These are phyloP conservation scores for Mirza zaza DNA, from an alignment of 2,113 vertebrate genomes.

Conservation along the genomic window DNA sequence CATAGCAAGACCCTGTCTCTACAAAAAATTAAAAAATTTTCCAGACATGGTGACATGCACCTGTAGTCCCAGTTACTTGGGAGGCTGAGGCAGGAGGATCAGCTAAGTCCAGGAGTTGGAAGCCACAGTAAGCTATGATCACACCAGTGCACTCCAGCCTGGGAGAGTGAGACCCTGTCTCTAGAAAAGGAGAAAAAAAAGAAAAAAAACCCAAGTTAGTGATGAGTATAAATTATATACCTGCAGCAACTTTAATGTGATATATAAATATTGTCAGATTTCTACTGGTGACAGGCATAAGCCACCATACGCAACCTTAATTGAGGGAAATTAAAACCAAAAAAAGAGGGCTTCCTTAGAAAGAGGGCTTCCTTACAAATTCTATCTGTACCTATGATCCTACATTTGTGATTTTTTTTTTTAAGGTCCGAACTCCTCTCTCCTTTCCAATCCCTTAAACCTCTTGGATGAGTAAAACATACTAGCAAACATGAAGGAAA, in stretches of 20 bases:
- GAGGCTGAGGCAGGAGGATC: no score
- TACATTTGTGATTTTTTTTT: constrained; percentile 24
- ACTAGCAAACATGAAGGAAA: constrained; percentile 16
- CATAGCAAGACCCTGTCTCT: no score
- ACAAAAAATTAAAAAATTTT: no score
- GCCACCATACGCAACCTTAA: no score
- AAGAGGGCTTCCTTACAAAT: constrained; percentile 3
- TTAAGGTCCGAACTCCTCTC: neutral
- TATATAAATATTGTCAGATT: constrained; percentile 12
- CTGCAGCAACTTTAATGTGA: constrained; percentile 1
- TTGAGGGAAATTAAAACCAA: no score
- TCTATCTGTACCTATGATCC: neutral
- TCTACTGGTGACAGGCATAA: neutral
- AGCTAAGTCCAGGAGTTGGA: no score
- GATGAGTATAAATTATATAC: constrained; percentile 18
- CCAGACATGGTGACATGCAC: no score
- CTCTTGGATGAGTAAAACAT: constrained; percentile 11
- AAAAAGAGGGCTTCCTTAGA: neutral
- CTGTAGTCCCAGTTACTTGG: no score
- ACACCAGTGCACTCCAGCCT: no score
- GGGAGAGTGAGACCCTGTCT: no score
- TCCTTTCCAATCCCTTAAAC: constrained; percentile 32
- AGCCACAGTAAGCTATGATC: no score
- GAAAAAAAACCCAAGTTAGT: neutral
- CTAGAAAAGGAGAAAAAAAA: no score